A percentile compares a stretch with the other conserved stretches of the same genome.
These are phyloP conservation scores for Brienomyrus brachyistius DNA, from an alignment of 2,113 vertebrate species.

Conservation along the genomic window DNA sequence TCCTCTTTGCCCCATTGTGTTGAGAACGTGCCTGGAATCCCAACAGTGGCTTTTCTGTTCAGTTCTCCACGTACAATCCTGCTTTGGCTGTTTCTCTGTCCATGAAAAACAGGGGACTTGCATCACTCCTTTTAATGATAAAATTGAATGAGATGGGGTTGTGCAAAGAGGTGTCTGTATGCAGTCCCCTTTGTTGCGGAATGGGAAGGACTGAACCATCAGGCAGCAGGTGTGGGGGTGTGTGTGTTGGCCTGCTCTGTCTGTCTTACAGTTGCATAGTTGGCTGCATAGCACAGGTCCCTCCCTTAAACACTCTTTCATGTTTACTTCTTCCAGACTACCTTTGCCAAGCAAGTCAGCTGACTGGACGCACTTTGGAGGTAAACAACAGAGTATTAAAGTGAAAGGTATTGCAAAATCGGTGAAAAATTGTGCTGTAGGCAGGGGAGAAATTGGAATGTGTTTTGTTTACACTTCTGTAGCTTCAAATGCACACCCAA, in stretches of 20 bases:
- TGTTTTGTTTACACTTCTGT: background rate
- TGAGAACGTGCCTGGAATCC: background rate
- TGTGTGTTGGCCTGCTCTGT: background rate
- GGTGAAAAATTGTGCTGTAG: background rate
- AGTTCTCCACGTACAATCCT: background rate
- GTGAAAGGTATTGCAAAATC: slow-evolving; percentile 52
- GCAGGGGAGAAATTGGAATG: background rate
- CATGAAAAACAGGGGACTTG: background rate
- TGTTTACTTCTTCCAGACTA: slow-evolving; percentile 58
- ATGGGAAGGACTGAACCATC: background rate
- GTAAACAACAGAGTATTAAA: slow-evolving; percentile 71
- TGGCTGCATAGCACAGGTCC: background rate
- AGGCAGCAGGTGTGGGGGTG: background rate
- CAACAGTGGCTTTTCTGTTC: background rate
- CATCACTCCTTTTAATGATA: background rate
- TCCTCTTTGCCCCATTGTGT: background rate
- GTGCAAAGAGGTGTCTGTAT: background rate
- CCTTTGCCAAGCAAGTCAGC: slow-evolving; percentile 73
- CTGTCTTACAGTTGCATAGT: background rate
- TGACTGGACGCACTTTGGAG: slow-evolving; percentile 88
- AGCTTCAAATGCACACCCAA: background rate
- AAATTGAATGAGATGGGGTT: background rate
- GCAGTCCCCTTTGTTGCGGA: background rate
- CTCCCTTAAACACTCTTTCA: background rate
- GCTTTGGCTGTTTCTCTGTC: background rate